Evolutionary conservation across 1,140 invertebrate species (phyloP).

Genomic region (Dinothrombium tinctorium): DNA sequence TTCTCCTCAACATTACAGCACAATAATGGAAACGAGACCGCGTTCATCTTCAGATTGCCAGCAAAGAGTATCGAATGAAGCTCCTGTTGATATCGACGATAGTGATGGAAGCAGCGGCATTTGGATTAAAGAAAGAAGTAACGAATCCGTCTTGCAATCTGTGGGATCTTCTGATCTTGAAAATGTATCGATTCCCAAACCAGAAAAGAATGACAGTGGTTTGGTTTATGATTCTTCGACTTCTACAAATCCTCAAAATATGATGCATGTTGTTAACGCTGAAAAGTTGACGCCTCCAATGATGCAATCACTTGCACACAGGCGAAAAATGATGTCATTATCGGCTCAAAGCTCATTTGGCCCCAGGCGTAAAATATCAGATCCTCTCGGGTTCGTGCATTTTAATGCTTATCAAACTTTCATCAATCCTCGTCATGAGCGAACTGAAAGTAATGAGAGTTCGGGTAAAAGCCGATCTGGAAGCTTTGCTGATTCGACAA

Average conservation of each 20-base stretch:
- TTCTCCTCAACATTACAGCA: not conserved
- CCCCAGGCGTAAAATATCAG: conserved; percentile 1
- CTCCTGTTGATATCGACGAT: not conserved
- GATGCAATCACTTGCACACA: not conserved
- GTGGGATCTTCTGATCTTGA: no score
- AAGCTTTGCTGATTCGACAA: conserved; percentile 43
- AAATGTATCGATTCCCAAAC: no score
- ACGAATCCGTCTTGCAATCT: no score
- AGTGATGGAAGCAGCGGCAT: not conserved
- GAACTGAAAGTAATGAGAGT: conserved; percentile 4
- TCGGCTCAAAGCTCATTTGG: not conserved
- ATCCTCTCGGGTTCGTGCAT: not conserved
- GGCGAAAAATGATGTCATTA: not conserved
- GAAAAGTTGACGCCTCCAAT: no score
- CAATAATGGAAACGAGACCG: not conserved
- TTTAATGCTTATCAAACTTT: not conserved
- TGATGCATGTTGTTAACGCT: no score
- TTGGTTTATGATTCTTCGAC: no score
- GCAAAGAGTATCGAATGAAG: not conserved
- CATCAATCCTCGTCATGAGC: no score
- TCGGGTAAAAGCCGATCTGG: conserved; percentile 22
- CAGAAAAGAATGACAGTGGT: no score
- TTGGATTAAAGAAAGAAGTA: not conserved
- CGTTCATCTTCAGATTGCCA: conserved; percentile 1
- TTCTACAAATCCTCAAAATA: no score